Evolutionary conservation across 2,113 vertebrate species (phyloP).

Genomic region (Callospermophilus lateralis): DNA sequence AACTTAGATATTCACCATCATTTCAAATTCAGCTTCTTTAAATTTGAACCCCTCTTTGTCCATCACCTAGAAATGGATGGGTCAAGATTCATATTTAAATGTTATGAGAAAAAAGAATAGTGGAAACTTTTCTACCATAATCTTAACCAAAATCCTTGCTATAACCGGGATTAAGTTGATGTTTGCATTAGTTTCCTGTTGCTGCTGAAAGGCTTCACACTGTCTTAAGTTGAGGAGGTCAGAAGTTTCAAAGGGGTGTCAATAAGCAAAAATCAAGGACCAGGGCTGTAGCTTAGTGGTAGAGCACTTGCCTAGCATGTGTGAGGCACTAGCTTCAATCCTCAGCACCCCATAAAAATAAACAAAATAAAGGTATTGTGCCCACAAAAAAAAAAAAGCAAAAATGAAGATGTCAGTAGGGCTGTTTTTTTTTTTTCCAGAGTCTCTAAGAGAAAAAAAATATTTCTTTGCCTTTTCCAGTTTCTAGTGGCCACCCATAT

Average conservation of each 20-base stretch:
- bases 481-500: neutral
- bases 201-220: constrained; percentile 18
- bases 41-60: neutral
- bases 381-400: neutral
- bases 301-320: no score
- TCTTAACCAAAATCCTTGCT: constrained; percentile 55
- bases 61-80: neutral
- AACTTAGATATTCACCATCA: constrained; percentile 32
- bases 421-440: neutral
- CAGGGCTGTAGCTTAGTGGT: no score
- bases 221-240: neutral
- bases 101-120: constrained; percentile 28
- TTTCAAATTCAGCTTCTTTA: constrained; percentile 62
- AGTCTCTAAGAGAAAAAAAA: neutral
- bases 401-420: constrained; percentile 4
- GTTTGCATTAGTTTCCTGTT: constrained; percentile 8
- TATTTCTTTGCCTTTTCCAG: neutral
- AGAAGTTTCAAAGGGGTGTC: constrained; percentile 40
- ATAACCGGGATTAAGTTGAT: constrained; percentile 7
- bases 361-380: no score
- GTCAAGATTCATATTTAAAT: constrained; percentile 48
- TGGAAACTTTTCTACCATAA: neutral
- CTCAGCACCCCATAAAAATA: no score
- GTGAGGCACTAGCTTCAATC: no score
- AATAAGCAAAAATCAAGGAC: constrained; percentile 27